Base-by-base conservation (phyloP, 2,113 vertebrate species). In the Pedionomus torquatus region DNA sequence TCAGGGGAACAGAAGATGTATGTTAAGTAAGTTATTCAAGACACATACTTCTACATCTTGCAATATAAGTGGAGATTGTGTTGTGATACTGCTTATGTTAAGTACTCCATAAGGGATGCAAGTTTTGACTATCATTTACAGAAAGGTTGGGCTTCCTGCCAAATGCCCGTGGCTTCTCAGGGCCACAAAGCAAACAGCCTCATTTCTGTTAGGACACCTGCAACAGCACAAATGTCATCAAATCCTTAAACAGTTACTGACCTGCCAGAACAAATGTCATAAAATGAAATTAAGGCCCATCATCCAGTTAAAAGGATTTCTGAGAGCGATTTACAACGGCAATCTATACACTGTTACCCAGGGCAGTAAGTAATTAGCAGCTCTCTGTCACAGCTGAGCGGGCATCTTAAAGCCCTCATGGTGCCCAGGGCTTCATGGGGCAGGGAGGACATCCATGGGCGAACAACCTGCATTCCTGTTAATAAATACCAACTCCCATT, bases 261-360 rank as follows among this genome's bases (percentile, higher is more conserved):
- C 41, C 57, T 84, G 64, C 43, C 79, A 96, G 85, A 92, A 82
- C 54, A 91, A 78, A 82, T 31, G 77, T 68, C 77, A 89, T 92
- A 94, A 91, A 96, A 52, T 23, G 80, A 82, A 96, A 94, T 49
- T 54, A 84, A 93, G 66, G 78, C 24, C 2, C 93, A 86, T 76
- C 63, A 80, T 58, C 55, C n/a, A 33, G 89, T 70, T 95, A 91
- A 93, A 93, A 74, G 79, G 94, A 95, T 93, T 96, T 95, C 90
- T 87, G 85, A 90, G 89, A 85, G 76, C 3, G 11, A 83, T 93
- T 94, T 64, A 89, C 84, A 81, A 87, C 12, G 4, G 71, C 95
- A 94, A 84, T 94, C 55, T 20, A 17, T 72, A 88, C 70, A 71
- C 0, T 5, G 66, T 66, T 87, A 89, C 92, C 69, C 26, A 1